A percentile compares a stretch with the other conserved stretches of the same genome.
phyloP scores from a whole-genome alignment of 1,140 invertebrate genomes.

The Calycopis cecrops region DNA sequence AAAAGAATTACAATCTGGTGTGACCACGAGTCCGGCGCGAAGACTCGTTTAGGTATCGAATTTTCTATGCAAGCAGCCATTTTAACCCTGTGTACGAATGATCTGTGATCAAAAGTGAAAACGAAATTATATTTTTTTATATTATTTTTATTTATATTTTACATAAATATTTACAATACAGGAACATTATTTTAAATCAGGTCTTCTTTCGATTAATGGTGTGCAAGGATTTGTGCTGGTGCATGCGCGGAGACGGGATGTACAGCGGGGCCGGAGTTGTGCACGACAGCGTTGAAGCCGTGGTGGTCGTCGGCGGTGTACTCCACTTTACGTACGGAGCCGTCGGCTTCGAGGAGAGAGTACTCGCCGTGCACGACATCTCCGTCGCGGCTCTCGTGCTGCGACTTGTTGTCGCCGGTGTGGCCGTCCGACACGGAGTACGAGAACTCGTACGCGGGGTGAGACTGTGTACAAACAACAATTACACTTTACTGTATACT shows the following conservation, averaged over 20 bases:
- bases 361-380: conserved; percentile 74
- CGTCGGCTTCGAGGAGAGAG: conserved; percentile 71
- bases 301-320: conserved; percentile 74
- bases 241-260: conserved; percentile 25
- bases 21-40: too few relatives aligned
- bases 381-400: conserved; percentile 72
- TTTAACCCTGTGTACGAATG: too few relatives aligned
- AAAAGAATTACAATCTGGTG: too few relatives aligned
- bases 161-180: too few relatives aligned
- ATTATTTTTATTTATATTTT: too few relatives aligned
- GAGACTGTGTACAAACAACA: conserved; percentile 17
- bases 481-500: too few relatives aligned
- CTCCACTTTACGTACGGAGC: conserved; percentile 70
- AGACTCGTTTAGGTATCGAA: too few relatives aligned
- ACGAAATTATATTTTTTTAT: too few relatives aligned
- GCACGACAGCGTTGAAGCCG: conserved; percentile 76
- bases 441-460: conserved; percentile 70
- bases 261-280: conserved; percentile 64
- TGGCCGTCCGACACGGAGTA: conserved; percentile 72
- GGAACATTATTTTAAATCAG: too few relatives aligned
- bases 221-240: conserved; percentile 16
- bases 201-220: conserved; percentile 18
- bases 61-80: too few relatives aligned
- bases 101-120: too few relatives aligned
- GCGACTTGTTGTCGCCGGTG: conserved; percentile 72